phyloP scores from a whole-genome alignment of 2,113 vertebrate species.

The Bubo scandiacus region DNA sequence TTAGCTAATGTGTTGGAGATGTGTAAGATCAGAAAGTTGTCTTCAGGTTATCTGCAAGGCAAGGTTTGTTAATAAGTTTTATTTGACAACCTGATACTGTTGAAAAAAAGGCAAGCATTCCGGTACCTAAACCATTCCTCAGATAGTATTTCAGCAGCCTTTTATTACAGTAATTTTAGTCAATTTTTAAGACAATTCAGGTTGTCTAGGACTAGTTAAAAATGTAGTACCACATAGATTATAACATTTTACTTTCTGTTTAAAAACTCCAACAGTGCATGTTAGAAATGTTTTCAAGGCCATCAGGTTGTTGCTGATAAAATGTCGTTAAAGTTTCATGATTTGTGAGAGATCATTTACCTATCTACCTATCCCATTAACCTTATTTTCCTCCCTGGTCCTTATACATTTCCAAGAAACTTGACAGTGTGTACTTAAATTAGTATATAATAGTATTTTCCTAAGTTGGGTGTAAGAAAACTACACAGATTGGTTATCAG shows the following conservation, averaged over 20 bases:
- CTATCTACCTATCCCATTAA: background rate
- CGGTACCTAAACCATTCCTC: background rate
- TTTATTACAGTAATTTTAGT: background rate
- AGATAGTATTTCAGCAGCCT: background rate
- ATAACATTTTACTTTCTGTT: background rate
- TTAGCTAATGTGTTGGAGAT: background rate
- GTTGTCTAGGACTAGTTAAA: background rate
- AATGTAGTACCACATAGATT: background rate
- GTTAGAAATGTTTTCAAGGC: background rate
- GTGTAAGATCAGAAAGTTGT: background rate
- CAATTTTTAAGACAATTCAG: background rate
- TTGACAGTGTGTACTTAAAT: background rate
- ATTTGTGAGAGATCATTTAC: background rate
- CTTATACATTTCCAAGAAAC: background rate
- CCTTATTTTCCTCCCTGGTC: background rate
- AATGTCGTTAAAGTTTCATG: background rate
- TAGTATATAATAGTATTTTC: background rate
- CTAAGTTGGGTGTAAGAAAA: background rate
- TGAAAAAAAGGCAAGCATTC: background rate
- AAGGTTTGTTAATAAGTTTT: background rate
- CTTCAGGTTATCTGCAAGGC: background rate
- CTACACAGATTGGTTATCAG: background rate
- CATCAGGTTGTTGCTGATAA: background rate
- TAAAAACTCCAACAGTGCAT: background rate
- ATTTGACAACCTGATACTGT: background rate